Percentiles rank a stretch among this genome's conserved stretches.
phyloP scores from a whole-genome alignment of 2,113 vertebrate species.

The Lepus timidus region DNA sequence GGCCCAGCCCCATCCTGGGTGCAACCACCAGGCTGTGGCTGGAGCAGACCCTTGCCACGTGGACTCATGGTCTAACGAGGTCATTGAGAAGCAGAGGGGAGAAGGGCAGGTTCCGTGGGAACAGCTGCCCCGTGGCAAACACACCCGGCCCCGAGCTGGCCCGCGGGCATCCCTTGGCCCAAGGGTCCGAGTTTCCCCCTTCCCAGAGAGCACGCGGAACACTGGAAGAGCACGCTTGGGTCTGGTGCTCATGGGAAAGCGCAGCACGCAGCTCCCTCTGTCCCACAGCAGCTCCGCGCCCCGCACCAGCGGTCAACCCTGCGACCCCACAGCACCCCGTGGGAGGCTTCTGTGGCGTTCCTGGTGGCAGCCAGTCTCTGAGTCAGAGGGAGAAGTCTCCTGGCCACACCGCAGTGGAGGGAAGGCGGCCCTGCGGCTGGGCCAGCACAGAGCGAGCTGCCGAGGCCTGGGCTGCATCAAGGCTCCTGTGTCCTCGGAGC shows the following conservation, averaged over 20 bases:
- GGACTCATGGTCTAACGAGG: constrained; percentile 57
- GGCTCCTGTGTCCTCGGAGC: too few relatives aligned
- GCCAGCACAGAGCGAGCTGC: constrained; percentile 44
- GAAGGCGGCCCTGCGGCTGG: constrained; percentile 60
- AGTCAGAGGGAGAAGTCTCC: constrained; percentile 76
- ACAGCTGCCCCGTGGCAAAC: neutral
- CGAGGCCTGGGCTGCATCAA: too few relatives aligned
- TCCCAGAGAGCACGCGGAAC: constrained; percentile 60
- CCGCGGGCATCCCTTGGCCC: too few relatives aligned
- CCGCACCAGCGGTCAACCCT: constrained; percentile 72
- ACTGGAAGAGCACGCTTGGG: constrained; percentile 76
- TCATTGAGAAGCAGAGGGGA: constrained; percentile 64
- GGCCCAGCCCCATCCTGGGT: neutral
- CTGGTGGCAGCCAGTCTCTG: constrained; percentile 65
- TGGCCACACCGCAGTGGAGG: constrained; percentile 80
- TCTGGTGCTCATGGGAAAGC: constrained; percentile 71
- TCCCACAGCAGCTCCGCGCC: constrained; percentile 54
- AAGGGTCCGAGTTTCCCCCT: too few relatives aligned
- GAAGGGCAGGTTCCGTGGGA: constrained; percentile 43
- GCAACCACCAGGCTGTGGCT: neutral
- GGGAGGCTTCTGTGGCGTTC: constrained; percentile 62
- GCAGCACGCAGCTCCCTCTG: too few relatives aligned
- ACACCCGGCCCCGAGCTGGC: too few relatives aligned
- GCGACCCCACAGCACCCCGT: constrained; percentile 17
- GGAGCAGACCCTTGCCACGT: constrained; percentile 56